Percentiles rank a stretch among this genome's conserved stretches.
Conservation (phyloP, 2,888 invertebrate genomes). For the Sinhomidia bicolor region DNA sequence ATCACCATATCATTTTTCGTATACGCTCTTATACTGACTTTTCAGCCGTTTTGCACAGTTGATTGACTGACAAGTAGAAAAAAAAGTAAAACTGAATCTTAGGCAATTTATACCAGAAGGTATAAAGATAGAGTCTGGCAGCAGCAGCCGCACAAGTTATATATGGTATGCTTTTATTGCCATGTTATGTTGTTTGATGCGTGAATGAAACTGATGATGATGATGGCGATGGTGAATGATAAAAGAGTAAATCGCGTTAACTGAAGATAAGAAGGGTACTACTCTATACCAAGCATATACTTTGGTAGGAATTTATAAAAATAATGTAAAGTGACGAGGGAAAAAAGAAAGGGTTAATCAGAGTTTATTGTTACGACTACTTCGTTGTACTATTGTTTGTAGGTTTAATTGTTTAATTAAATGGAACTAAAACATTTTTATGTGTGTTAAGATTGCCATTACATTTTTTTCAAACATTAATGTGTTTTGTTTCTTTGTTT, state of each 20-base stretch:
- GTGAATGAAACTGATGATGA: constrained; percentile 18
- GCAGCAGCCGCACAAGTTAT: not conserved
- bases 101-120: not conserved
- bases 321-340: constrained; percentile 14
- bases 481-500: constrained; percentile 50
- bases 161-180: constrained; percentile 49
- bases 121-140: no score
- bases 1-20: not conserved
- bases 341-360: constrained; percentile 27
- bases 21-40: not conserved
- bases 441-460: constrained; percentile 36
- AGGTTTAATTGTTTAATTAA: constrained; percentile 45
- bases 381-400: not conserved
- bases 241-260: not conserved
- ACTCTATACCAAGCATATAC: no score
- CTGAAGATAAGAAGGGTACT: not conserved
- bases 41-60: constrained; percentile 16
- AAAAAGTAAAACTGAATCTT: constrained; percentile 22
- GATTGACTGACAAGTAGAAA: constrained; percentile 44
- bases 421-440: constrained; percentile 14
- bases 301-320: constrained; percentile 22
- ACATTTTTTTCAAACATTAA: constrained; percentile 36
- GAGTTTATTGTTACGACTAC: not conserved
- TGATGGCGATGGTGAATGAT: constrained; percentile 18
- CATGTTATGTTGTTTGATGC: constrained; percentile 27